Conservation (phyloP, 2,888 invertebrate species). For the Sabatieria punctata region DNA sequence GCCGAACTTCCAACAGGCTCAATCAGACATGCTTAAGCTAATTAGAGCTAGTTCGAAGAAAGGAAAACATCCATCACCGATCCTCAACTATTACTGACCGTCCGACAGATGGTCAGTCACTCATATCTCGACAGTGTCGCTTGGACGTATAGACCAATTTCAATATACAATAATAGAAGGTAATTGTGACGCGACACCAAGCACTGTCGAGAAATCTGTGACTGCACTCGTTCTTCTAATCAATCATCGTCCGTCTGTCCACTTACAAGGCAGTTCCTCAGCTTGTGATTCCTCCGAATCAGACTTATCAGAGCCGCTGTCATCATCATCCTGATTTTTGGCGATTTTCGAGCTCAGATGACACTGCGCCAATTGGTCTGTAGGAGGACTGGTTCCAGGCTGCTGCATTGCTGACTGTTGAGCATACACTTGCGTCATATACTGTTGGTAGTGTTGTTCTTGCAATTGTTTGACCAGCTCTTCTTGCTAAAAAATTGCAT, state of each 20-base stretch:
- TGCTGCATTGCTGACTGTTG: not conserved
- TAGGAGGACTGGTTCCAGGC: too few species aligned
- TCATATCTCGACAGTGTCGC: too few species aligned
- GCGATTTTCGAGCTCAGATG: constrained; percentile 15
- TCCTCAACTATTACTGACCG: too few species aligned
- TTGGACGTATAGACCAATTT: too few species aligned
- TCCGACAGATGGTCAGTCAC: too few species aligned
- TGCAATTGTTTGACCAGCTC: constrained; percentile 80
- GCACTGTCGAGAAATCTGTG: not conserved
- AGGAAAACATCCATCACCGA: too few species aligned
- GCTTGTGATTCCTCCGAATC: constrained; percentile 26
- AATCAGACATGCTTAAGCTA: too few species aligned
- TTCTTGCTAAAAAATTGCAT: constrained; percentile 65
- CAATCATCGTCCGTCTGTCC: too few species aligned
- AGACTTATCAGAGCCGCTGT: constrained; percentile 29
- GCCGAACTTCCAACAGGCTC: too few species aligned
- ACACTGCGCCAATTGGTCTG: constrained; percentile 4
- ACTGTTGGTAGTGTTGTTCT: constrained; percentile 96
- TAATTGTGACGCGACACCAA: not conserved
- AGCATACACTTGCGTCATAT: constrained; percentile 71
- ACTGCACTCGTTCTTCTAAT: too few species aligned
- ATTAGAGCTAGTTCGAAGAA: too few species aligned
- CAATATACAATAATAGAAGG: not conserved
- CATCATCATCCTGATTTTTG: constrained; percentile 29
- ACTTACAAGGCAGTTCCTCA: constrained; percentile 23